Evolutionary conservation across 1,140 invertebrate genomes (phyloP), one percentile per base, ranked within the genome.

Genomic region (Manduca sexta): DNA sequence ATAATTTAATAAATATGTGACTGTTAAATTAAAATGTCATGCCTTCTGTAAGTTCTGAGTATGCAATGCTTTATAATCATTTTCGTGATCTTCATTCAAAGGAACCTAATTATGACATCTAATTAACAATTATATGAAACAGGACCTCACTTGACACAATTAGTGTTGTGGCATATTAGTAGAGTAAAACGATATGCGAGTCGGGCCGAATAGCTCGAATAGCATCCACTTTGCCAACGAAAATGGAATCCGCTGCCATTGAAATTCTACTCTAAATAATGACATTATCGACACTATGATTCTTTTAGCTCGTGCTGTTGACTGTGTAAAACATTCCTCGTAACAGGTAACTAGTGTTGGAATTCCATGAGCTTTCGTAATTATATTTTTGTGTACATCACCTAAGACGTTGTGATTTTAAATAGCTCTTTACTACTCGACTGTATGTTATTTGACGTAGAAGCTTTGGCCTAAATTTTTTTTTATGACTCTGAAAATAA

Each of bases 261-360:
- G 73, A 76, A 79, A 76, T 79, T 73, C 73, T 65, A 67, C 69
- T 76, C 52, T 62, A 64, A 58, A 35, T 61, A 67, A 79, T 79
- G 71, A 76, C 73, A 76, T 74, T 63, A 79, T 74, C 67, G 67
- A 50, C 45, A 62, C 60, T 56, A 50, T 60, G 59, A 72, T 76
- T 65, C 68, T 53, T 61, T 49, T 35, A 52, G 49, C 49, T 54
- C 58, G 52, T 58, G 61, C 49, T 52, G 38, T 47, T 29, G 51
- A 16, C 42, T 64, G 60, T 56, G n/a, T n/a, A n/a, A 57, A 63
- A 44, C 47, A 40, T 26, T 52, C 41, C 63, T n/a, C 57, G 61
- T 49, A 56, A 39, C 40, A 45, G 29, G 48, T 39, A 54, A 52
- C 45, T 60, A 37, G 41, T 14, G 17, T 54, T 49, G 60, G 60